Evolutionary conservation across 2,888 invertebrate species (phyloP).

Genomic region (Liposcelis brunnea): DNA sequence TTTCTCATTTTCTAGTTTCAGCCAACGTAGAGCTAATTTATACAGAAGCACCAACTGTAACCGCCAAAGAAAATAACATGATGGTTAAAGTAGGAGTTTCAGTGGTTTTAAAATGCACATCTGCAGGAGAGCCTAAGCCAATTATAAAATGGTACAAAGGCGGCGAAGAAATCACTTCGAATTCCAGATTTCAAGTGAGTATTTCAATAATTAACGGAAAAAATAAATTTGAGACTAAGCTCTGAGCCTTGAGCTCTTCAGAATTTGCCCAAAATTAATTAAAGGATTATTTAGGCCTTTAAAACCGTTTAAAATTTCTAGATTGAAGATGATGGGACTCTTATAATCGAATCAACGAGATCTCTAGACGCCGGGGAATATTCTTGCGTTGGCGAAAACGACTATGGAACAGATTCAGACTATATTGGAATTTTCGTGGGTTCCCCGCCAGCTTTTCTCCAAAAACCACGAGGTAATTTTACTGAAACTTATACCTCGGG

Average conservation of each 20-base stretch:
- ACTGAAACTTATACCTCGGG: not conserved
- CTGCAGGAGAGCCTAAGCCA: slow-evolving; percentile 41
- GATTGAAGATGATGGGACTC: too few relatives aligned
- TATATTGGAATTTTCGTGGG: slow-evolving; percentile 12
- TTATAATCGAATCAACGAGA: too few relatives aligned
- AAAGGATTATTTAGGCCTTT: too few relatives aligned
- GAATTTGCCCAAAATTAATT: too few relatives aligned
- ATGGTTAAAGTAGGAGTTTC: slow-evolving; percentile 20
- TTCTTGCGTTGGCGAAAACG: slow-evolving; percentile 7
- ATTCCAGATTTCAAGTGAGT: not conserved
- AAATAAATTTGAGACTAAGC: too few relatives aligned
- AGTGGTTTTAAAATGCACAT: slow-evolving; percentile 32
- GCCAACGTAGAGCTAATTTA: slow-evolving; percentile 9
- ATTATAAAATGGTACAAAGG: slow-evolving; percentile 37
- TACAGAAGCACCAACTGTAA: slow-evolving; percentile 12
- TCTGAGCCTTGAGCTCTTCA: too few relatives aligned
- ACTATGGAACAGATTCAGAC: not conserved
- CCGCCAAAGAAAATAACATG: slow-evolving; percentile 7
- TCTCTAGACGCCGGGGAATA: slow-evolving; percentile 3
- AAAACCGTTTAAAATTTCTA: too few relatives aligned
- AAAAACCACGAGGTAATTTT: slow-evolving; percentile 12
- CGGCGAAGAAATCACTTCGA: slow-evolving; percentile 14
- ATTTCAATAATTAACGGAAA: too few relatives aligned
- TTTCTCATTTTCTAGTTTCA: slow-evolving; percentile 8
- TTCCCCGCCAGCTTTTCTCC: slow-evolving; percentile 12